Evolutionary conservation across 2,797 vertebrate genomes (phyloP), one percentile per base, ranked within the genome.

Genomic region (Falco naumanni): DNA sequence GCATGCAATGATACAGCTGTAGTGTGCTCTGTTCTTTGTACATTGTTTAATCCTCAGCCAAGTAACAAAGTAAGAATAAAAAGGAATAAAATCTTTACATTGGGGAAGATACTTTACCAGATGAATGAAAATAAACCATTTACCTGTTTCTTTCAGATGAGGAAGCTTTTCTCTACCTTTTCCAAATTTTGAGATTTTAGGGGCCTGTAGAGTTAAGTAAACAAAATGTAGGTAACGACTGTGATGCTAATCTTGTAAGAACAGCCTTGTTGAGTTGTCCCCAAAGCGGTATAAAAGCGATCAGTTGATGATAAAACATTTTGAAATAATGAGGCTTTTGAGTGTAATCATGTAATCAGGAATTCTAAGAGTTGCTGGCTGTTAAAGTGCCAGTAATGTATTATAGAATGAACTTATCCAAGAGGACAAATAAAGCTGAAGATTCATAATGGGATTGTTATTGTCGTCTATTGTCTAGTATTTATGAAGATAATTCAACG

Each of bases 321-420:
- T 91, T 82, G 85, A 92, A 93, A 79, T 92, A 93, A 95, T 92
- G 84, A 87, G 76, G 72, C 91, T 90, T 94, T 85, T 90, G 93
- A 91, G 89, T 78, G 26, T 69, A 94, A 89, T 89, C 28, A 63
- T 79, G 59, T 86, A 65, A 91, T 85, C 87, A 84, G n/a, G 56
- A 94, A 84, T 89, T 91, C 59, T 81, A 60, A 90, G 64, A 92
- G 78, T 87, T 16, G 57, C 48, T 91, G 50, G 39, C 69, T 87
- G 63, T 74, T 95, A 79, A 91, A 89, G 54, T 78, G 65, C 50
- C 51, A 74, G 37, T 47, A 83, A 63, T 29, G 31, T 57, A 24
- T 72, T 53, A 33, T 11, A 51, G 51, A 84, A 47, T 75, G 69
- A 94, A 72, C 29, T 60, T 77, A 86, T 93, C 37, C 61, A 93